Evolutionary conservation across 2,113 vertebrate species (phyloP).

Genomic region (Cygnus buccinator): DNA sequence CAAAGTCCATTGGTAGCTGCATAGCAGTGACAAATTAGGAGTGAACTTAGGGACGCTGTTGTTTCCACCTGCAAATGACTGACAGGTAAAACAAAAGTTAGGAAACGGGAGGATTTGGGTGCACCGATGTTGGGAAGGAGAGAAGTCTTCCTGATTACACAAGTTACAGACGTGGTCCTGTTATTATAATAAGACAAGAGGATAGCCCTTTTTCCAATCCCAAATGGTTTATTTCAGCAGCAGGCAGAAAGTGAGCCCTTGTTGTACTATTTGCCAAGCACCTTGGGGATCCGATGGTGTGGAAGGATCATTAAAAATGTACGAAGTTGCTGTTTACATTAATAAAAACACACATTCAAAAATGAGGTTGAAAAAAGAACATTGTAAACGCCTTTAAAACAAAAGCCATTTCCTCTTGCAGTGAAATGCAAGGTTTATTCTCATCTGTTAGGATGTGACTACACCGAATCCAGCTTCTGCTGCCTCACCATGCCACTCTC

Average conservation of each 20-base stretch:
- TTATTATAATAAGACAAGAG: slow-evolving; percentile 11
- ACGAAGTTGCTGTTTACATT: slow-evolving; percentile 49
- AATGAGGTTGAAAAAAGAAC: slow-evolving; percentile 34
- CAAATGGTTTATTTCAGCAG: slow-evolving; percentile 16
- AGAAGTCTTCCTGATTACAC: background rate
- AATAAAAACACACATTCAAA: slow-evolving; percentile 57
- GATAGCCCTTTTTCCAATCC: background rate
- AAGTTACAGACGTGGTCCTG: background rate
- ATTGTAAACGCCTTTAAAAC: slow-evolving; percentile 33
- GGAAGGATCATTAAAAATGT: slow-evolving; percentile 57
- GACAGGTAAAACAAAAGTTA: background rate
- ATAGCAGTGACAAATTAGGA: background rate
- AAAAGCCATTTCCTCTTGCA: slow-evolving; percentile 15
- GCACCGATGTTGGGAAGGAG: background rate
- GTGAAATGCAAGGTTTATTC: background rate
- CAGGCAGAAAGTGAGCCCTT: background rate
- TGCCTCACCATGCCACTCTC: background rate
- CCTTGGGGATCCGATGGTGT: slow-evolving; percentile 9
- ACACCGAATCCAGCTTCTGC: background rate
- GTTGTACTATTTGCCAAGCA: slow-evolving; percentile 38
- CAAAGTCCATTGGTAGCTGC: background rate
- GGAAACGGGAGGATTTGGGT: background rate
- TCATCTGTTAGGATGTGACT: background rate
- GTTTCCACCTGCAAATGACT: background rate
- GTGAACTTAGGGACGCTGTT: background rate